Evolutionary conservation across 2,113 vertebrate species (phyloP), one percentile per base, ranked within the genome.

Genomic region (Aegypius monachus): DNA sequence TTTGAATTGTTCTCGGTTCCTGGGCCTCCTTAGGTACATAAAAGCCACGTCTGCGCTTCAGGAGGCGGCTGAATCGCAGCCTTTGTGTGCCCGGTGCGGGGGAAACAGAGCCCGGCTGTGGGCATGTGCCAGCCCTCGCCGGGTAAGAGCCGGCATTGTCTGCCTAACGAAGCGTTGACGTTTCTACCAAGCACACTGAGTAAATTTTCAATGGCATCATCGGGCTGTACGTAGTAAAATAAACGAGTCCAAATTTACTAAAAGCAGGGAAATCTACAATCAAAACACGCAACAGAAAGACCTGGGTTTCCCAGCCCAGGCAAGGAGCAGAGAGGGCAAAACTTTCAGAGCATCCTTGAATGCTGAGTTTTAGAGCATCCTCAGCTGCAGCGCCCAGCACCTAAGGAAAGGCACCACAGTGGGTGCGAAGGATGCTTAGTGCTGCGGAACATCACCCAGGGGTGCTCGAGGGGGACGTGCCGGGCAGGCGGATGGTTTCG

Each of bases 401-500:
- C 48, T 14, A 58, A 9, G 11, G 52, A 73, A 59, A 74, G 17
- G n/a, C 42, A 65, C 25, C 27, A 12, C 52, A 9, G 58, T 5
- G 50, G 48, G 22, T 34, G 65, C 0, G 1, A 73, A 85, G 31
- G 47, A 74, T 66, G 38, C 50, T 61, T 11, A 59, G 66, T 2
- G 5, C 6, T 42, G 70, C 45, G 34, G 40, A 27, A 47, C 52
- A 29, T 67, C 61, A 48, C 42, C 25, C 34, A 4, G 7, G n/a
- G 40, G 13, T 66, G 45, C 42, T 55, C 7, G 2, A 25, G 13
- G 7, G 42, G 12, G 7, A 34, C 1, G 0, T 22, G 36, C 27
- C 2, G 0, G 5, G 63, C 42, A 52, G 66, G 55, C 3, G 0
- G 36, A 53, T 0, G 2, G 21, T 58, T 85, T 68, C 40, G 19